Percentiles rank a stretch among this genome's conserved stretches.
phyloP scores from a whole-genome alignment of 92 coral and sea anemone genomes.

The Paramuricea clavata region DNA sequence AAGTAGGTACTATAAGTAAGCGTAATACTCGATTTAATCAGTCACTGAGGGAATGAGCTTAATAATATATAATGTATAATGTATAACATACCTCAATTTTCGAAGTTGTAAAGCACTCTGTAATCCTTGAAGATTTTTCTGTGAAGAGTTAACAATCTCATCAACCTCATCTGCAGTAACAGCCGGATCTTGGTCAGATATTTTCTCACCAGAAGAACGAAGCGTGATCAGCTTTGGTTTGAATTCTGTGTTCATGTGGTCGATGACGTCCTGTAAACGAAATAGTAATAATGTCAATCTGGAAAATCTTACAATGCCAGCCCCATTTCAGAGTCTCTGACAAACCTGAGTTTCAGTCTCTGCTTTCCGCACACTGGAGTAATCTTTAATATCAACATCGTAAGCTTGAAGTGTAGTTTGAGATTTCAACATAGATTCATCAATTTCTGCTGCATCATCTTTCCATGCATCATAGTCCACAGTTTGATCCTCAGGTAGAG shows the following conservation, averaged over 20 bases:
- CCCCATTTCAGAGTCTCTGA: neutral
- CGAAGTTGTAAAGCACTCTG: constrained; percentile 40
- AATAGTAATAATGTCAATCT: neutral
- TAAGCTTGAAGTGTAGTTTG: constrained; percentile 18
- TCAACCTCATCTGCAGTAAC: constrained; percentile 12
- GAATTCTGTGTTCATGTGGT: constrained; percentile 33
- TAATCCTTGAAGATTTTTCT: constrained; percentile 46
- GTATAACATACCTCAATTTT: constrained; percentile 3
- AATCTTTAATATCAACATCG: constrained; percentile 37
- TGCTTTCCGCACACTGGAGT: constrained; percentile 24
- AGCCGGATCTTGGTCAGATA: constrained; percentile 28
- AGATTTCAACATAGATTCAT: constrained; percentile 8
- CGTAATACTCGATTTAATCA: too few species aligned
- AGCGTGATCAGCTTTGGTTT: constrained; percentile 30
- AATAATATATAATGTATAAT: too few species aligned
- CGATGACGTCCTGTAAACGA: constrained; percentile 29
- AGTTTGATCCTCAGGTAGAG: constrained; percentile 20
- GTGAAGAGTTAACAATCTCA: constrained; percentile 15
- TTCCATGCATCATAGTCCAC: constrained; percentile 39
- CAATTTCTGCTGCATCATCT: neutral
- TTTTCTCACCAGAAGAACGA: constrained; percentile 41
- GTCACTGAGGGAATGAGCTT: too few species aligned
- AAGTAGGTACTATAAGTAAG: too few species aligned
- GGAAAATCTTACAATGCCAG: neutral
- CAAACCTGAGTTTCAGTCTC: constrained; percentile 39